phyloP scores from a whole-genome alignment of 2,113 vertebrate genomes.

The Eudyptes chrysolophus region DNA sequence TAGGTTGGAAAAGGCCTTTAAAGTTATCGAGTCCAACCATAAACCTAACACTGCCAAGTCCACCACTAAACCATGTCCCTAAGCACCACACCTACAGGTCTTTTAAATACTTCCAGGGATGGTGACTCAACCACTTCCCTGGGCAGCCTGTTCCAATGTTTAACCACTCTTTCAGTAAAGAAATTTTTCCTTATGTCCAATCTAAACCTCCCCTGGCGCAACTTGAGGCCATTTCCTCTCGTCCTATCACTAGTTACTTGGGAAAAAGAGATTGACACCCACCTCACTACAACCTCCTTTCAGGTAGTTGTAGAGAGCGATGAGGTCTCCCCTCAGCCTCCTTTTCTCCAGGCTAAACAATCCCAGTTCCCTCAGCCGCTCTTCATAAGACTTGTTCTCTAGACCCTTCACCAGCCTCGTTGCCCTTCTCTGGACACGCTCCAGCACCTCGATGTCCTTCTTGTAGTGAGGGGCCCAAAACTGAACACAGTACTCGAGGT shows the following conservation, averaged over 20 bases:
- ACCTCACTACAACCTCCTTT: not conserved
- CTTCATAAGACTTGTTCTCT: not conserved
- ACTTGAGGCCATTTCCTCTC: not conserved
- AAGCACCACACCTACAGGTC: fast-evolving
- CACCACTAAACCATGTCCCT: not conserved
- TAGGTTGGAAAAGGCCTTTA: not conserved
- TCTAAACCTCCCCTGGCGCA: not conserved
- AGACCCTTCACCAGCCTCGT: not conserved
- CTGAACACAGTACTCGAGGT: fast-evolving
- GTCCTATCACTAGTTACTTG: not conserved
- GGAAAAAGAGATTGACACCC: not conserved
- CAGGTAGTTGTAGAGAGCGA: not conserved
- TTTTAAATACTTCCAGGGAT: not conserved
- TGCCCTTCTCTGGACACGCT: not conserved
- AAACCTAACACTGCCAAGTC: not conserved
- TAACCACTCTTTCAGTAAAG: not conserved
- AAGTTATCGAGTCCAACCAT: not conserved
- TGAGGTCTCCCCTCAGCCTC: not conserved
- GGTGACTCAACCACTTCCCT: not conserved
- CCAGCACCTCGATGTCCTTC: not conserved
- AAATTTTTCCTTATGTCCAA: not conserved
- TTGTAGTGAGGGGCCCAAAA: not conserved
- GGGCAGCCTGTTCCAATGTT: not conserved
- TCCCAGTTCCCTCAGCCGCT: not conserved
- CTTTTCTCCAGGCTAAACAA: not conserved